A percentile compares a stretch with the other conserved stretches of the same genome.
phyloP scores from a whole-genome alignment of 2,888 invertebrate species.

The Torymus tubicola region DNA sequence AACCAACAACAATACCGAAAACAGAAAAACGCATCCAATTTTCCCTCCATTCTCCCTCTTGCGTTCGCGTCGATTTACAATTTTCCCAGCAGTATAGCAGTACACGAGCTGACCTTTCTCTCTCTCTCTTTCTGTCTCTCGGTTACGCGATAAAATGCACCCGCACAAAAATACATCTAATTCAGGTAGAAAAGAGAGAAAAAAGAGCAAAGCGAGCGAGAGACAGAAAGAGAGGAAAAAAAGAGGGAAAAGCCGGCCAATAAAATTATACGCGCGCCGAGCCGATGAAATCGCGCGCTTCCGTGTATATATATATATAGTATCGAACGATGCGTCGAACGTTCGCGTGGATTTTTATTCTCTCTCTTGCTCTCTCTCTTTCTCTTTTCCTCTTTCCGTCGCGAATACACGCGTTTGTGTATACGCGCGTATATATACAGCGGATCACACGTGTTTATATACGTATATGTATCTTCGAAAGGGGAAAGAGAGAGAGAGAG shows the following conservation, averaged over 20 bases:
- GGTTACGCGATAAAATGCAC: not conserved
- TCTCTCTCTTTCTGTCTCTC: too few species aligned
- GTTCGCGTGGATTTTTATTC: conserved; percentile 27
- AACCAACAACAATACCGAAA: too few species aligned
- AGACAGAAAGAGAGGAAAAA: too few species aligned
- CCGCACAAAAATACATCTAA: not conserved
- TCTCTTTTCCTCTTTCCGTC: not conserved
- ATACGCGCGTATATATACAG: not conserved
- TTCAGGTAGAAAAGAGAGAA: not conserved
- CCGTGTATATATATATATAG: too few species aligned
- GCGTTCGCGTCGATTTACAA: too few species aligned
- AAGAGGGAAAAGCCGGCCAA: not conserved
- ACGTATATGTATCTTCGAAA: not conserved
- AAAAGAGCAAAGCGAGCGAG: not conserved
- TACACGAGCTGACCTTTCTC: too few species aligned
- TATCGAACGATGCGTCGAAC: not conserved
- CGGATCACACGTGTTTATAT: not conserved
- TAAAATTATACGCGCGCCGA: conserved; percentile 13
- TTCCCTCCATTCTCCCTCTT: too few species aligned
- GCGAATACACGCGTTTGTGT: not conserved
- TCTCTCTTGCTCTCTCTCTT: too few species aligned
- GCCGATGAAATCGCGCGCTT: not conserved
- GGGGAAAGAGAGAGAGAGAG: conserved; percentile 4
- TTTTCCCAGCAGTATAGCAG: too few species aligned
- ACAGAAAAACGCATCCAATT: not conserved